Percentiles rank a stretch among this genome's conserved stretches.
phyloP scores from a whole-genome alignment of 2,888 invertebrate genomes.

The Neelides folsomi region DNA sequence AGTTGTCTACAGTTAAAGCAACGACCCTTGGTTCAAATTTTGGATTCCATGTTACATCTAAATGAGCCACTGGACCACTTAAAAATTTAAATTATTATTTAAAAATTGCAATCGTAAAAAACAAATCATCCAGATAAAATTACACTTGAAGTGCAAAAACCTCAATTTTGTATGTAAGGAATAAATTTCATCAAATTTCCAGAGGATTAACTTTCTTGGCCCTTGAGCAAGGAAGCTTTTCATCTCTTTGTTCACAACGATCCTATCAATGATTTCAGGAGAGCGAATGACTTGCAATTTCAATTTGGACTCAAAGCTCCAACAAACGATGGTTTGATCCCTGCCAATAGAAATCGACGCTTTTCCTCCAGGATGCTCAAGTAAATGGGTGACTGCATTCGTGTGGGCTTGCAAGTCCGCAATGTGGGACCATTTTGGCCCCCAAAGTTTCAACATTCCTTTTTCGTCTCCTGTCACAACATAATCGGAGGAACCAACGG shows the following conservation, averaged over 20 bases:
- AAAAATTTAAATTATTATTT: not conserved
- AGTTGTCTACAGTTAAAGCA: slow-evolving; percentile 20
- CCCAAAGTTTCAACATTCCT: slow-evolving; percentile 33
- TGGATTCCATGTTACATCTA: slow-evolving; percentile 24
- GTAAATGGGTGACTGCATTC: slow-evolving; percentile 18
- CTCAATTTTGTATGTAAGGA: slow-evolving; percentile 9
- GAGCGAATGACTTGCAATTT: slow-evolving; percentile 23
- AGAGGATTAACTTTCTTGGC: slow-evolving; percentile 26
- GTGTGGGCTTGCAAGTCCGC: slow-evolving; percentile 25
- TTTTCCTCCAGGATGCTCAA: slow-evolving; percentile 29
- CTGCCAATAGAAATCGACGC: slow-evolving; percentile 22
- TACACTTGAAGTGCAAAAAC: slow-evolving; percentile 4
- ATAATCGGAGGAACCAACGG: slow-evolving; percentile 24
- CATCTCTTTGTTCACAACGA: slow-evolving; percentile 21
- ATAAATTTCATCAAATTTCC: slow-evolving; percentile 28
- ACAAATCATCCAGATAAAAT: not conserved
- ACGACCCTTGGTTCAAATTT: slow-evolving; percentile 12
- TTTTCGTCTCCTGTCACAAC: slow-evolving; percentile 33
- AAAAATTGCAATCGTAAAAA: not conserved
- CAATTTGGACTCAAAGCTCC: slow-evolving; percentile 20
- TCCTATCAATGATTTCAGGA: slow-evolving; percentile 25
- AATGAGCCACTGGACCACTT: slow-evolving; percentile 8
- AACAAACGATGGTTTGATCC: slow-evolving; percentile 26
- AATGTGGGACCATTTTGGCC: slow-evolving; percentile 22
- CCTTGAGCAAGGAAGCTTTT: slow-evolving; percentile 30